Base-by-base conservation (phyloP, 35 echinoderm and acorn worm genomes). In the Apostichopus californicus region DNA sequence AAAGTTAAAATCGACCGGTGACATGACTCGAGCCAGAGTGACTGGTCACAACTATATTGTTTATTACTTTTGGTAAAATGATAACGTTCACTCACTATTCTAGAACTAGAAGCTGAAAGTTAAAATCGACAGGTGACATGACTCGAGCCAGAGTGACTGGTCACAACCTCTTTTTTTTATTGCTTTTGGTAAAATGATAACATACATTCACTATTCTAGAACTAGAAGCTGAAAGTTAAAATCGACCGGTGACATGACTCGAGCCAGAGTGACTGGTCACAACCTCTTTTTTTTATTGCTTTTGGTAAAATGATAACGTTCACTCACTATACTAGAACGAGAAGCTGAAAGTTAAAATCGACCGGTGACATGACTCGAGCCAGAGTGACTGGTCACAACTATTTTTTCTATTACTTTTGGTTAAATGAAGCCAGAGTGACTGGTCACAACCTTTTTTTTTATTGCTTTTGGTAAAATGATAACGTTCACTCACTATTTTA, bases 91-190 rank as follows among this genome's bases (percentile, higher is more conserved):
- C 90, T 89, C 93, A 98, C 94, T 26, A 98, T 64, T 95, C 94
- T 95, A 5, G 96, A 98, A 59, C 94, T 98, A 54, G 92, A 86
- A 7, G 95, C 94, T 57, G 88, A 86, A 26, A 98, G 92, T 13
- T 34, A 34, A 68, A 68, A 68, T 68, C 10, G 17, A 17, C 64
- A 3, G 17, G 64, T 68, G 64, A 68, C 17, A 13, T 68, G 64
- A 17, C 64, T 68, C 2, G 64, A 68, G 11, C 17, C 64, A 13
- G 64, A 17, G 10, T 13, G 17, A 68, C 64, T 68, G 64, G 17
- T 68, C 17, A 60, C 58, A 60, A 60, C 77, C 24, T 78, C 2
- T 78, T 5, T 24, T 8, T 1, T 78, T 46, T 10, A 24, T 24
- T 46, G 2, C 28, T 34, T 34, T 34, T 34, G 28, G 28, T 34